Base-by-base conservation (phyloP, 35 echinoderm and acorn worm genomes). In the Chiridota heheva region DNA sequence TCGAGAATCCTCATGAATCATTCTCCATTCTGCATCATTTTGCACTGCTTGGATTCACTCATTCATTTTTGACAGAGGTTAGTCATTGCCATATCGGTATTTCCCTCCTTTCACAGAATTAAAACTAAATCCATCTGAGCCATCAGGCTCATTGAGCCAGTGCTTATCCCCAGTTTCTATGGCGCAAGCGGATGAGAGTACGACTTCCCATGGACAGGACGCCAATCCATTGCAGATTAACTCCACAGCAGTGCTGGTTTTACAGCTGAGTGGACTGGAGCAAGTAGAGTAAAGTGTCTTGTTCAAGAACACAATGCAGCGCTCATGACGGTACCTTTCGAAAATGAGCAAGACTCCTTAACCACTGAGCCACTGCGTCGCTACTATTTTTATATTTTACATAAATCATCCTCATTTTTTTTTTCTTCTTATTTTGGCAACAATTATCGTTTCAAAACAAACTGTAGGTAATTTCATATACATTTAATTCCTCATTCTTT, bases 11-110 rank as follows among this genome's bases (percentile, higher is more conserved):
- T 38, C 85, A 90, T 44, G 75, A 85, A 27, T 77, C 67, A 8
- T 78, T 96, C 65, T 89, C 91, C 1, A 70, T 96, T 26, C 81
- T 84, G 34, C 60, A 63, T 17, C 74, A 84, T 70, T 51, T 96
- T 45, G 91, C 86, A 5, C 68, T 85, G 16, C 30, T 90, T 16
- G 73, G 86, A n/a, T 96, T 73, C 44, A 46, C 74, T 10, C 70
- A 88, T 37, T 73, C 81, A 39, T 96, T 96, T 33, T 57, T 96
- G 32, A 73, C 79, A 73, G 84, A 93, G 73, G 90, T 93, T 10
- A 60, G 77, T 78, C n/a, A 15, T 46, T 36, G 48, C 22, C 48
- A 53, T 10, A 22, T 12, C 10, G 48, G 48, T 53, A 53, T 12
- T 53, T n/a, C n/a, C 48, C 48, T 12, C n/a, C 48, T 53, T 53